Base-by-base conservation (phyloP, 2,888 invertebrate species). In the Zaprionus obscuricornis region DNA sequence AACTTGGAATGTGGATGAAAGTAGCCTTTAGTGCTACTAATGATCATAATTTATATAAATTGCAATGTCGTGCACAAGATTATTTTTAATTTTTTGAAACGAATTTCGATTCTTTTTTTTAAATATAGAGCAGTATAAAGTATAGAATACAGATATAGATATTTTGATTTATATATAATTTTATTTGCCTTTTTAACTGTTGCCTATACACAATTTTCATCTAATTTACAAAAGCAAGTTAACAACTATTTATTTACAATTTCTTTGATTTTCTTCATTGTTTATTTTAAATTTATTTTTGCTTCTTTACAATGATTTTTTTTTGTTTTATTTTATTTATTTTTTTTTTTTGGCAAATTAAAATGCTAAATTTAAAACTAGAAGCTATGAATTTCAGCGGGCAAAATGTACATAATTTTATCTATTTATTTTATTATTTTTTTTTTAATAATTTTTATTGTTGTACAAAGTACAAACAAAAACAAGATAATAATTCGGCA, bases 181-280 rank as follows among this genome's bases (percentile, higher is more conserved):
- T 58, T 64, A 50, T 52, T 74, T 78, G 68, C 69, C 42, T 56
- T 60, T 72, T 72, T 64, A 78, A 75, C 73, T 37, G 58, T 72
- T 75, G 76, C 64, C 66, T 78, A 69, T 74, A 78, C 72, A 76
- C 58, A 78, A 51, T 64, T 59, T 63, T 47, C 47, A 34, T 71
- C 77, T 77, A 77, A 58, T 65, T 76, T 79, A 79, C 63, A 77
- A 76, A 81, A 77, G 71, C 81, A 46, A 55, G 70, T 71, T 67
- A 70, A 74, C 74, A 76, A 66, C 74, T 70, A 68, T 45, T 52
- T 64, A 66, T 74, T 63, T 66, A 70, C 64, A 70, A 46, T 51
- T 52, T 67, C 16, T n/a, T n/a, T n/a, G n/a, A n/a, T n/a, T n/a
- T n/a, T 39, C 31, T 56, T 46, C 36, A 36, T 42, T 52, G 13